Base-by-base conservation (phyloP, 2,797 vertebrate genomes). In the Hydrocynus forskahlii region DNA sequence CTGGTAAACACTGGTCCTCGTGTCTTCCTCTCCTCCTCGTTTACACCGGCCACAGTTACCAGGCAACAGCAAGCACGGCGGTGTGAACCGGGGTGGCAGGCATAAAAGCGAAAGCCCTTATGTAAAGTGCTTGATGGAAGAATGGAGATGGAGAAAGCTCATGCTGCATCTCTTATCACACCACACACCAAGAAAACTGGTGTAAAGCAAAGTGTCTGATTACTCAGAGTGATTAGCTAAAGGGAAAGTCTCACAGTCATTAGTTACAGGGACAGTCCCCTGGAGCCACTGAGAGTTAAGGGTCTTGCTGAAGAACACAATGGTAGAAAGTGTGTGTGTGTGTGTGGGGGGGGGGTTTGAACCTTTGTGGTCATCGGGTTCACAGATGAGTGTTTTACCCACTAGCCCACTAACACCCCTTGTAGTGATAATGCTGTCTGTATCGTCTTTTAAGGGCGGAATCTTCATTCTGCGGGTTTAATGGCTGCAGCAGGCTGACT, bases 31-130 rank as follows among this genome's bases (percentile, higher is more conserved):
- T 40, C 52, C 54, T 60, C 55, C n/a, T 60, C 12, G 2, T 74
- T 60, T 55, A 74, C 54, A 43, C 72, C 8, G 54, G 52, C n/a
- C 55, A 40, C 72, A 43, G 72, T 74, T 60, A 29, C 72, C 55
- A 74, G 54, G 72, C 72, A 74, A 74, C 72, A 55, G 72, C 72
- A 74, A 35, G 72, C 55, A n/a, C 55, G n/a, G 72, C 21, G 4
- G 29, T 23, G 54, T 6, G 52, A 57, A 9, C 52, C 29, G 4
- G 29, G 50, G 52, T 40, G 71, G 52, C 52, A 35, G 50, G 48
- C 52, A 25, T n/a, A 21, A 57, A 25, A 6, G 52, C 48, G 14
- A 54, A 57, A 40, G 29, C 54, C 35, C 71, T 73, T 73, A 55
- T 73, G 71, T 73, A 43, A 59, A 74, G 38, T 59, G 19, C 38